Evolutionary conservation across 1,140 invertebrate species (phyloP).

Genomic region (Neoseiulus cucumeris): DNA sequence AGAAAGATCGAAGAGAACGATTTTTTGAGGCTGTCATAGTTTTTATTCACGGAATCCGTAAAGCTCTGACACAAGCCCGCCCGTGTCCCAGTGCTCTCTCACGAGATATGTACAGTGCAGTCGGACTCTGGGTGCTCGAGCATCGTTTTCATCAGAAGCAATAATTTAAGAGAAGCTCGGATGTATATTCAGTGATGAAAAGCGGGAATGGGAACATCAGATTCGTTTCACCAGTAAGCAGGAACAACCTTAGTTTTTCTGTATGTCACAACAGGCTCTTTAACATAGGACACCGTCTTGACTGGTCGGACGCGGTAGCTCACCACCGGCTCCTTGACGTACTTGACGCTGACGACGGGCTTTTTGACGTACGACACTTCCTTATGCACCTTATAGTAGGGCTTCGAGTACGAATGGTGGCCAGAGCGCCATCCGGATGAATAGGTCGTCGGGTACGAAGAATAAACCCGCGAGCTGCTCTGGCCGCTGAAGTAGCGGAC

Average conservation of each 20-base stretch:
- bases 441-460: background rate
- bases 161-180: too few species aligned
- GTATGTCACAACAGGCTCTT: slow-evolving; percentile 4
- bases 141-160: too few species aligned
- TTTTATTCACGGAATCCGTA: too few species aligned
- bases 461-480: background rate
- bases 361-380: background rate
- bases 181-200: too few species aligned
- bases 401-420: background rate
- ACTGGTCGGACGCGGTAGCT: background rate
- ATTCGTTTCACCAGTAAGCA: background rate
- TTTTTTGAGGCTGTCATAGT: background rate
- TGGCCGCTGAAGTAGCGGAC: background rate
- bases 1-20: too few species aligned
- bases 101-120: too few species aligned
- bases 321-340: background rate
- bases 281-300: background rate
- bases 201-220: too few species aligned
- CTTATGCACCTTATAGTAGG: background rate
- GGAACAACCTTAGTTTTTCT: background rate
- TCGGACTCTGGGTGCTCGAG: too few species aligned
- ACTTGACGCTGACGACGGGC: background rate
- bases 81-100: too few species aligned
- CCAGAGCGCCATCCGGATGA: background rate
- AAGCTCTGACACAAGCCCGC: too few species aligned